A percentile compares a stretch with the other conserved stretches of the same genome.
phyloP scores from a whole-genome alignment of 2,888 invertebrate genomes.

The Meganola albula region DNA sequence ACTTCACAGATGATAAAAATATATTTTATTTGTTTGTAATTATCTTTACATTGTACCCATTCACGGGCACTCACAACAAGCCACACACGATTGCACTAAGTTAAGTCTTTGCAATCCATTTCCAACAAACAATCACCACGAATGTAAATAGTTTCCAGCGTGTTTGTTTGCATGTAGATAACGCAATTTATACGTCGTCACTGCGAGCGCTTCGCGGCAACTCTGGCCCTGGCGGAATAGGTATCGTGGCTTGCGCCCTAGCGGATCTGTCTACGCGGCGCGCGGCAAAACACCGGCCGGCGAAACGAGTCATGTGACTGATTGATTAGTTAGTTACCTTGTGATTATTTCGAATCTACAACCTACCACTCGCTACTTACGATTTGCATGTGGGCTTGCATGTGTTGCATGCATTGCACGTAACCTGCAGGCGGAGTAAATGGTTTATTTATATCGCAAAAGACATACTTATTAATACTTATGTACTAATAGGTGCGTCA shows the following conservation, averaged over 20 bases:
- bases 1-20: slow-evolving; percentile 35
- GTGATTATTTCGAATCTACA: too few relatives aligned
- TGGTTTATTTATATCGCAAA: too few relatives aligned
- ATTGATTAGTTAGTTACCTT: too few relatives aligned
- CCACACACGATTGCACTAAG: slow-evolving; percentile 31
- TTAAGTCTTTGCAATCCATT: slow-evolving; percentile 50
- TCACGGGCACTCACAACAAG: slow-evolving; percentile 31
- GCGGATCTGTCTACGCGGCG: slow-evolving; percentile 29
- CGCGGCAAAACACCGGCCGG: slow-evolving; percentile 57
- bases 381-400: too few relatives aligned
- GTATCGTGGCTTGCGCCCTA: too few relatives aligned
- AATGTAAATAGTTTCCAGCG: slow-evolving; percentile 34
- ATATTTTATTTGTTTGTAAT: slow-evolving; percentile 27
- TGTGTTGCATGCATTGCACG: too few relatives aligned
- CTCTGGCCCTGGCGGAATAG: too few relatives aligned
- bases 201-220: slow-evolving; percentile 38
- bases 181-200: slow-evolving; percentile 33
- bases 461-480: too few relatives aligned
- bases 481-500: too few relatives aligned
- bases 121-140: slow-evolving; percentile 30
- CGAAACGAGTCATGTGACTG: slow-evolving; percentile 57
- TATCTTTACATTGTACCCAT: slow-evolving; percentile 38
- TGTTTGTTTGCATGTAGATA: slow-evolving; percentile 38
- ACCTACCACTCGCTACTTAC: too few relatives aligned
- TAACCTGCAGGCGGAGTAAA: too few relatives aligned